Evolutionary conservation across 92 coral and sea anemone genomes (phyloP).

Genomic region (Epizoanthus ramosus): DNA sequence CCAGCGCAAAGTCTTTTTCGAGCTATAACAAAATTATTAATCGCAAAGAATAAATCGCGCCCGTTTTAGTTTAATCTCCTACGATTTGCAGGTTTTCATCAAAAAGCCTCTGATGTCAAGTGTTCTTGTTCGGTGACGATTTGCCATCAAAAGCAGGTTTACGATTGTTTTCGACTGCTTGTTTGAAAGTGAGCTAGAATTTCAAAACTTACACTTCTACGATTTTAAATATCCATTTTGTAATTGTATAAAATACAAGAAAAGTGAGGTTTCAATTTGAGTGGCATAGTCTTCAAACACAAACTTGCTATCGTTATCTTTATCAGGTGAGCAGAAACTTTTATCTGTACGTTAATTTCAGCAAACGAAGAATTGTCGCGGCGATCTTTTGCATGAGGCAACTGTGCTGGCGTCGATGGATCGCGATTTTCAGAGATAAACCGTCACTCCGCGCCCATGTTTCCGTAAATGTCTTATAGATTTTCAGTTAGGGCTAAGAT

Average conservation of each 20-base stretch:
- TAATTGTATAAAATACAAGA: constrained; percentile 7
- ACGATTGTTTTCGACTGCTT: constrained; percentile 11
- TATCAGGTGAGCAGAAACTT: too few species aligned
- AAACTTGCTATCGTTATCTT: too few species aligned
- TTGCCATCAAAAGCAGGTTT: constrained; percentile 8
- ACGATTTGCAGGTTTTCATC: constrained; percentile 18
- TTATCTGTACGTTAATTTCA: too few species aligned
- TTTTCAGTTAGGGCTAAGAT: too few species aligned
- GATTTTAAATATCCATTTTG: constrained; percentile 15
- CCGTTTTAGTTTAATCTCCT: constrained; percentile 13
- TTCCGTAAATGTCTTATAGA: too few species aligned
- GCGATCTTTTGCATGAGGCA: too few species aligned
- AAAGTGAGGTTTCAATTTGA: background rate
- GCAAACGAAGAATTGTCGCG: too few species aligned
- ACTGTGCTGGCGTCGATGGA: too few species aligned
- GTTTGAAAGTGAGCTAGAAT: background rate
- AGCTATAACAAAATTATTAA: background rate
- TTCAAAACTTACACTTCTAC: constrained; percentile 14
- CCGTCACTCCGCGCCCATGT: too few species aligned
- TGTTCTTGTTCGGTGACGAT: constrained; percentile 23
- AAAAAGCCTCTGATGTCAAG: constrained; percentile 24
- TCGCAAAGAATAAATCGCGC: constrained; percentile 8
- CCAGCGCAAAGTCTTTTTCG: constrained; percentile 4
- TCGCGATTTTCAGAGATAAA: too few species aligned
- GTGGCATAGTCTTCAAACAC: too few species aligned